Evolutionary conservation across 2,888 invertebrate species (phyloP), one percentile per base, ranked within the genome.

Genomic region (Sicus ferrugineus): DNA sequence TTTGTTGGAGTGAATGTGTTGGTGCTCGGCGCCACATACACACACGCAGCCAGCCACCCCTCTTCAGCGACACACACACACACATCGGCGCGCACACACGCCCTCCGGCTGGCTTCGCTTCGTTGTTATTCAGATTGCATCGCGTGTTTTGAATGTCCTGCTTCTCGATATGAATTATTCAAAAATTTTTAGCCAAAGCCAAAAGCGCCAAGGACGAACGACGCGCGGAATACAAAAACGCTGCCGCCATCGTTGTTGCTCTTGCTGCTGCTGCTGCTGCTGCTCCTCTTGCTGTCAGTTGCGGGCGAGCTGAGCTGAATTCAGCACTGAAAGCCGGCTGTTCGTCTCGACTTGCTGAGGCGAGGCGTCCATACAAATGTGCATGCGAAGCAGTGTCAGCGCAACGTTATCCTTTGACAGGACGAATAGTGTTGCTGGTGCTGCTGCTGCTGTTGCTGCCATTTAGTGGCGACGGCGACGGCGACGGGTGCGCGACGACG

Each of bases 131-230:
- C 81, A 79, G 78, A 83, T 82, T 84, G 84, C 84, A 84, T 81
- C 78, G 84, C 81, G 82, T 83, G 82, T 81, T 83, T 82, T 81
- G 80, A 83, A 84, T 83, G 84, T 83, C 83, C 83, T 83, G 84
- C 74, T 79, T 74, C 78, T 80, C 81, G 81, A 80, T 82, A 84
- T 83, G 84, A 83, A 83, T 83, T 83, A 83, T 83, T 83, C 84
- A 83, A 82, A 83, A 84, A 78, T 76, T 76, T 74, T 72, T 73
- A 76, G 75, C 70, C 69, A 67, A 69, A 71, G 69, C 73, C 72
- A 73, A 74, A 76, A 75, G 74, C 73, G 79, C 78, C 81, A 84
- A 82, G 83, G 82, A 83, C 82, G 82, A 83, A 80, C 77, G 76
- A 78, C 77, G 77, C 79, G 80, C 80, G 80, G 80, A 80, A 82